phyloP scores from a whole-genome alignment of 2,113 vertebrate genomes.

The Rhinolophus ferrumequinum region DNA sequence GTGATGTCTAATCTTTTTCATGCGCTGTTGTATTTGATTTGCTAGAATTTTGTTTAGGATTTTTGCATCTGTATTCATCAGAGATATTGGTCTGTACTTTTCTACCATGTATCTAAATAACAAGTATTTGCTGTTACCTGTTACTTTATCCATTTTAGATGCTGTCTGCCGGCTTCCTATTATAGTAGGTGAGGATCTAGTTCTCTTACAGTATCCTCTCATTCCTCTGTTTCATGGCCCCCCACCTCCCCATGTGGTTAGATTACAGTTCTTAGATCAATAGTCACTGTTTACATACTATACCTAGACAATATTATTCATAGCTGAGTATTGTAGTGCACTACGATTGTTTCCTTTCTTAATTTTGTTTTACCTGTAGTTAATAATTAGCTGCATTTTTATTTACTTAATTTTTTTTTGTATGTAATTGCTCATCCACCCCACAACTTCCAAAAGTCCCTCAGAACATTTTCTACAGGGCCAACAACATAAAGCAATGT shows the following conservation, averaged over 20 bases:
- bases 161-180: slow-evolving; percentile 38
- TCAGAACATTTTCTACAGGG: background rate
- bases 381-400: slow-evolving; percentile 50
- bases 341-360: slow-evolving; percentile 18
- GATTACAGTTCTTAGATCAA: background rate
- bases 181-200: slow-evolving; percentile 6
- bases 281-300: background rate
- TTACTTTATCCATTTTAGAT: background rate
- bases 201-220: background rate
- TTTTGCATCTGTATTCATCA: too few species aligned
- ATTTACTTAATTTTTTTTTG: background rate
- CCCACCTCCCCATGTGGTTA: background rate
- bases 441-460: background rate
- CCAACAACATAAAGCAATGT: background rate
- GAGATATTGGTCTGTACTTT: too few species aligned
- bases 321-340: background rate
- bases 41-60: too few species aligned
- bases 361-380: slow-evolving; percentile 54
- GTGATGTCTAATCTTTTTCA: too few species aligned
- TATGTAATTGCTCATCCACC: background rate
- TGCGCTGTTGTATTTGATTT: too few species aligned
- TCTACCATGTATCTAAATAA: background rate
- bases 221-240: slow-evolving; percentile 29
- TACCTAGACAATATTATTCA: slow-evolving; percentile 48
- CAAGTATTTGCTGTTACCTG: background rate